These are phyloP conservation scores for Scomberomorus guttatus DNA, from an alignment of 2,797 vertebrate species.

Conservation along the genomic window DNA sequence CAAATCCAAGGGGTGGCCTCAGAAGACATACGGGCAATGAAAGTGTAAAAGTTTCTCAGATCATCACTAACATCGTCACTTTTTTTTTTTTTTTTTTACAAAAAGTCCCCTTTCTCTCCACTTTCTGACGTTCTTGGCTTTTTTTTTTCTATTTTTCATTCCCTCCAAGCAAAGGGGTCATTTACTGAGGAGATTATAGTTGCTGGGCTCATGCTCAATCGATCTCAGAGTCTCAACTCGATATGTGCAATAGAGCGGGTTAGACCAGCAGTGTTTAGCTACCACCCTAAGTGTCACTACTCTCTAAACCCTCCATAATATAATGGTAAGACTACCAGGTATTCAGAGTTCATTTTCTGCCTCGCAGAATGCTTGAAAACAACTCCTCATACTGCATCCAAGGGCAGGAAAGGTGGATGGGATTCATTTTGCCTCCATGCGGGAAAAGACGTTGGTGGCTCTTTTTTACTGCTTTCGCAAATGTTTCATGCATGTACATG, in stretches of 20 bases:
- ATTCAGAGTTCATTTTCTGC: constrained; percentile 45
- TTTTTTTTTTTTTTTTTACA: neutral
- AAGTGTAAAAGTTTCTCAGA: constrained; percentile 40
- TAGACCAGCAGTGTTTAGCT: constrained; percentile 51
- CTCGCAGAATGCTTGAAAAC: constrained; percentile 24
- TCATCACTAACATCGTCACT: constrained; percentile 29
- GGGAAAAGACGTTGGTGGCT: constrained; percentile 26
- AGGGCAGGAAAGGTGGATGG: constrained; percentile 10
- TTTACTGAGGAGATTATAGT: constrained; percentile 77
- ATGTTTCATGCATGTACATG: constrained; percentile 53
- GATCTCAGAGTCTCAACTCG: constrained; percentile 64
- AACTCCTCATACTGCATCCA: constrained; percentile 20
- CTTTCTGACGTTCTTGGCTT: constrained; percentile 53
- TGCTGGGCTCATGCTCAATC: constrained; percentile 67
- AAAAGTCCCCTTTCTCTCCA: constrained; percentile 27
- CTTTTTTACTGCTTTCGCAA: constrained; percentile 34
- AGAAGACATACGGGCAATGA: constrained; percentile 38
- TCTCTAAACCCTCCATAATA: constrained; percentile 43
- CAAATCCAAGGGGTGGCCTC: constrained; percentile 13
- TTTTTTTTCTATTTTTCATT: constrained; percentile 65
- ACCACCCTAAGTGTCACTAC: constrained; percentile 30
- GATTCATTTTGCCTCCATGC: constrained; percentile 31
- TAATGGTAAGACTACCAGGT: constrained; percentile 18
- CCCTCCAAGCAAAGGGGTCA: constrained; percentile 51
- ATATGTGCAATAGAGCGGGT: constrained; percentile 60